Conservation (phyloP, 2,113 vertebrate genomes). For the Meriones unguiculatus region DNA sequence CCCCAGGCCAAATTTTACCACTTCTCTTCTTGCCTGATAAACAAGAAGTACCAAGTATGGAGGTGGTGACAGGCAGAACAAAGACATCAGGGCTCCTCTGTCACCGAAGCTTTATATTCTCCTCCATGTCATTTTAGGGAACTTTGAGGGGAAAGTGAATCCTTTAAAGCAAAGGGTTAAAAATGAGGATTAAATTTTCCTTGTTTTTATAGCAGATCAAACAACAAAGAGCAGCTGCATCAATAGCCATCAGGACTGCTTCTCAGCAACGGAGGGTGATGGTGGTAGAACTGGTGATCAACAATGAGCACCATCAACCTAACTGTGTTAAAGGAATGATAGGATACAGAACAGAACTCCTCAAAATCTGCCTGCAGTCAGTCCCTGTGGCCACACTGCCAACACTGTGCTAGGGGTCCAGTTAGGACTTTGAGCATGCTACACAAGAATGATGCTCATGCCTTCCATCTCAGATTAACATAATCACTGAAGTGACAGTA, state of each 20-base stretch:
- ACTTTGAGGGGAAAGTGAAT: neutral
- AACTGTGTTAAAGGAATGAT: neutral
- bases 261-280: neutral
- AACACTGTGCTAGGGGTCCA: neutral
- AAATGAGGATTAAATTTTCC: conserved; percentile 7
- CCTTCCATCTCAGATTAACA: neutral
- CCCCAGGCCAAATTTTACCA: conserved; percentile 74
- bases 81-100: conserved; percentile 61
- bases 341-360: neutral
- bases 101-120: conserved; percentile 4
- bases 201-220: conserved; percentile 41
- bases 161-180: conserved; percentile 33
- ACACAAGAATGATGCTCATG: neutral
- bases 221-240: neutral
- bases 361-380: neutral
- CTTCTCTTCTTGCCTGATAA: conserved; percentile 73
- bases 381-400: neutral
- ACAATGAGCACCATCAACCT: neutral
- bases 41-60: conserved; percentile 63
- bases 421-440: neutral
- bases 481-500: neutral
- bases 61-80: conserved; percentile 49
- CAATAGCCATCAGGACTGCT: neutral
- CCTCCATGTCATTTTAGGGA: conserved; percentile 5
- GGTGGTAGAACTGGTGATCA: neutral